Conservation (phyloP, 1,140 invertebrate species). For the Lineus longissimus region DNA sequence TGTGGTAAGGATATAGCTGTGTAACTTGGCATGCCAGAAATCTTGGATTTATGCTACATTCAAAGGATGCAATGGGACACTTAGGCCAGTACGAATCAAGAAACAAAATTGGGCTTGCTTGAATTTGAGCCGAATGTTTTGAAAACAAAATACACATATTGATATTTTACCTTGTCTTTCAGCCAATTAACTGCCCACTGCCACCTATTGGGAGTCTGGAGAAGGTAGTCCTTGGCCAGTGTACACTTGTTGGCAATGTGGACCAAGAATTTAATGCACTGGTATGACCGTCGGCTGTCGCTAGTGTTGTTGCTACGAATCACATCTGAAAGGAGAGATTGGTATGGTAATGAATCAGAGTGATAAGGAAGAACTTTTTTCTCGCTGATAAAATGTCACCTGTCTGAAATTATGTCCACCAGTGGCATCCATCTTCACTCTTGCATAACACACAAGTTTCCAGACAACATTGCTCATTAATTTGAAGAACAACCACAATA, state of each 20-base stretch:
- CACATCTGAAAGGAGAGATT: slow-evolving; percentile 34
- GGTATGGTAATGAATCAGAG: not conserved
- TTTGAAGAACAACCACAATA: too few relatives aligned
- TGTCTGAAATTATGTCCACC: too few relatives aligned
- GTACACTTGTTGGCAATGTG: slow-evolving; percentile 48
- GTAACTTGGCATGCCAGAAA: too few relatives aligned
- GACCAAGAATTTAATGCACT: slow-evolving; percentile 58
- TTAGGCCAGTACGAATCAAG: too few relatives aligned
- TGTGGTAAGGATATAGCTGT: too few relatives aligned
- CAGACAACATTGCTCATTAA: too few relatives aligned
- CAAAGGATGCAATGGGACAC: too few relatives aligned
- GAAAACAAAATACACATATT: not conserved
- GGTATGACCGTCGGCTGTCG: slow-evolving; percentile 56
- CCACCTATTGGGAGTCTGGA: slow-evolving; percentile 55
- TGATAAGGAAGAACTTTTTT: not conserved
- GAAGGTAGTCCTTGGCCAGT: slow-evolving; percentile 52
- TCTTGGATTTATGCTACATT: too few relatives aligned
- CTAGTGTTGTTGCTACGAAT: slow-evolving; percentile 48
- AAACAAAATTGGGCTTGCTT: too few relatives aligned
- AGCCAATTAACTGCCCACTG: slow-evolving; percentile 60
- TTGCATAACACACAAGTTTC: too few relatives aligned
- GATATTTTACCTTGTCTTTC: slow-evolving; percentile 46
- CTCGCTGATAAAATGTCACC: too few relatives aligned
- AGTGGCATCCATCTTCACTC: too few relatives aligned
- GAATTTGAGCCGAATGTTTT: not conserved